Conservation (phyloP, 2,797 vertebrate species). For the Anisognathus igniventris region DNA sequence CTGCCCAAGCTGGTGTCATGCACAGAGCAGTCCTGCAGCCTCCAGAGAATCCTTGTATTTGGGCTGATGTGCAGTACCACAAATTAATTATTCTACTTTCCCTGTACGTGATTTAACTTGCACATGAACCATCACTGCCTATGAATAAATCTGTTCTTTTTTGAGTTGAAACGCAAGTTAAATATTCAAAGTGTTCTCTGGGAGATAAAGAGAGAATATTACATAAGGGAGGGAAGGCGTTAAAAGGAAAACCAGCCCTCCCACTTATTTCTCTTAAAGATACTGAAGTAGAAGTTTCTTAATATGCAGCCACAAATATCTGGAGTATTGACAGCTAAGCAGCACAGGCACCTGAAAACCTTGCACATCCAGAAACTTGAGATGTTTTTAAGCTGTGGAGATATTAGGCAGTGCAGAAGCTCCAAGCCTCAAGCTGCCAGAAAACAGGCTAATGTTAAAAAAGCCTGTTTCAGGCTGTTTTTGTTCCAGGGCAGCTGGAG, state of each 20-base stretch:
- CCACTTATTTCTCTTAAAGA: background rate
- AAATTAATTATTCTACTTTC: background rate
- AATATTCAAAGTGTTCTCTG: background rate
- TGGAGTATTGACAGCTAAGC: background rate
- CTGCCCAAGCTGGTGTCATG: background rate
- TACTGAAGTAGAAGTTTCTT: background rate
- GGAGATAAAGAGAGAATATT: background rate
- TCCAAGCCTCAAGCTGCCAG: background rate
- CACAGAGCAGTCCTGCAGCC: background rate
- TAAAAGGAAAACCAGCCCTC: background rate
- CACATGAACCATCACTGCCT: background rate
- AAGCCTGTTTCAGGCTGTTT: background rate
- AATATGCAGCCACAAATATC: background rate
- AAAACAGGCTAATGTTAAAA: background rate
- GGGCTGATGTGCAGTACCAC: background rate
- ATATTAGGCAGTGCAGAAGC: background rate
- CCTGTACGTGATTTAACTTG: background rate
- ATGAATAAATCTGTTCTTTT: background rate
- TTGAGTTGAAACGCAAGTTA: background rate
- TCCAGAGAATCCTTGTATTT: background rate
- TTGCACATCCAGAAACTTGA: background rate
- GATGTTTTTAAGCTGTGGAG: background rate
- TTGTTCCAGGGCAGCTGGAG: background rate
- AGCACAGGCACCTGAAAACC: background rate
- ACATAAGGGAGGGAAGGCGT: background rate